phyloP scores from a whole-genome alignment of 2,113 vertebrate genomes.

The Nipponia nippon region DNA sequence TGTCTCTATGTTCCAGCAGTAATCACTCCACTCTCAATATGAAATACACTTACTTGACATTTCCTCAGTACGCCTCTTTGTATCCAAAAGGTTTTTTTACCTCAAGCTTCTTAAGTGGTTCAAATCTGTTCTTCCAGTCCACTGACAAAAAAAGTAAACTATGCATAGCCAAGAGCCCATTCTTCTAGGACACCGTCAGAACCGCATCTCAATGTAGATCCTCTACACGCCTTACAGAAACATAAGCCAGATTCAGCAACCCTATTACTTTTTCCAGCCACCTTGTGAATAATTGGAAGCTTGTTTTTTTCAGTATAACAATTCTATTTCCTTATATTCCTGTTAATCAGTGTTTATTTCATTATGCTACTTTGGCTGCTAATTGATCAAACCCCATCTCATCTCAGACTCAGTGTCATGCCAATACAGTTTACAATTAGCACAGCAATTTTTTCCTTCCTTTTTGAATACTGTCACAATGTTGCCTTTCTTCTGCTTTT shows the following conservation, averaged over 20 bases:
- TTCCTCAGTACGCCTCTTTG: neutral
- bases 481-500: neutral
- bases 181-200: accelerated
- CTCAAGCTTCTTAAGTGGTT: neutral
- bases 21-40: neutral
- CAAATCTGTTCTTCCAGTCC: neutral
- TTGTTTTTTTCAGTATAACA: neutral
- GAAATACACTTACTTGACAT: neutral
- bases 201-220: neutral
- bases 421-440: neutral
- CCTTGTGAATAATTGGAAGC: neutral
- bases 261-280: neutral
- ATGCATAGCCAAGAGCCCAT: neutral
- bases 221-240: neutral
- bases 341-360: neutral
- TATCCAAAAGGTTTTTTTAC: neutral
- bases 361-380: neutral
- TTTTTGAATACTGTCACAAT: neutral
- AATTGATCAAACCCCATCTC: neutral
- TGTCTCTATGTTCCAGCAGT: neutral
- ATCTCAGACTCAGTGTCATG: neutral
- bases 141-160: neutral
- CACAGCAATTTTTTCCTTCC: neutral
- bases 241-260: neutral
- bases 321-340: neutral